These are phyloP conservation scores for Epizoanthus illoricatus DNA, from an alignment of 92 coral and sea anemone genomes.

Conservation along the genomic window DNA sequence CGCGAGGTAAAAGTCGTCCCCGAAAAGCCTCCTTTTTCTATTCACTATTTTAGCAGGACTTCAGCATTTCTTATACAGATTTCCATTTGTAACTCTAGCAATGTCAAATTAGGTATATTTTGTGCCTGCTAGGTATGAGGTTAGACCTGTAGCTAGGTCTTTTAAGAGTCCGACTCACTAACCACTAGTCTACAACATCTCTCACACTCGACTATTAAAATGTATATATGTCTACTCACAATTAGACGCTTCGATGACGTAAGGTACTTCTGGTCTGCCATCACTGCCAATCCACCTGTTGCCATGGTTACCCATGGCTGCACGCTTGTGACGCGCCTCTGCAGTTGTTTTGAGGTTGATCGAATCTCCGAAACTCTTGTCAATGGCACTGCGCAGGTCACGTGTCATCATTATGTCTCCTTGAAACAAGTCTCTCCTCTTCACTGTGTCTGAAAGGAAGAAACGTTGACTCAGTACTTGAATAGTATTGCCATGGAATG, in stretches of 20 bases:
- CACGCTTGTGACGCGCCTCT: constrained; percentile 5
- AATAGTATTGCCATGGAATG: no score
- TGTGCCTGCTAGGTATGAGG: no score
- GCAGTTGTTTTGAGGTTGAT: not conserved
- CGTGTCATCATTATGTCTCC: constrained; percentile 35
- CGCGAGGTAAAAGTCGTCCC: no score
- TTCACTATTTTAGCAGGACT: no score
- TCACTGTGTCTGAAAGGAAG: constrained; percentile 9
- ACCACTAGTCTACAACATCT: no score
- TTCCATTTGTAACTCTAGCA: no score
- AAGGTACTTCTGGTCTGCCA: constrained; percentile 37
- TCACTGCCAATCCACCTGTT: constrained; percentile 27
- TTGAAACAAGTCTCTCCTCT: constrained; percentile 21
- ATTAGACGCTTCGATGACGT: constrained; percentile 23
- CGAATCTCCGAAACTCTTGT: constrained; percentile 17
- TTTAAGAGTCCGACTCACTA: no score
- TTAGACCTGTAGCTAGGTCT: no score
- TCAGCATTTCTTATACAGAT: no score
- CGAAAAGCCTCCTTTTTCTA: no score
- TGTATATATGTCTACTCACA: not conserved
- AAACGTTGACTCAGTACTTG: not conserved
- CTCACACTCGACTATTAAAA: no score
- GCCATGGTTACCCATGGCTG: constrained; percentile 24
- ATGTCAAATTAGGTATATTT: no score
- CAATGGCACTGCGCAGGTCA: constrained; percentile 20